Conservation (phyloP, 1,140 invertebrate species). For the Arctopsyche grandis region DNA sequence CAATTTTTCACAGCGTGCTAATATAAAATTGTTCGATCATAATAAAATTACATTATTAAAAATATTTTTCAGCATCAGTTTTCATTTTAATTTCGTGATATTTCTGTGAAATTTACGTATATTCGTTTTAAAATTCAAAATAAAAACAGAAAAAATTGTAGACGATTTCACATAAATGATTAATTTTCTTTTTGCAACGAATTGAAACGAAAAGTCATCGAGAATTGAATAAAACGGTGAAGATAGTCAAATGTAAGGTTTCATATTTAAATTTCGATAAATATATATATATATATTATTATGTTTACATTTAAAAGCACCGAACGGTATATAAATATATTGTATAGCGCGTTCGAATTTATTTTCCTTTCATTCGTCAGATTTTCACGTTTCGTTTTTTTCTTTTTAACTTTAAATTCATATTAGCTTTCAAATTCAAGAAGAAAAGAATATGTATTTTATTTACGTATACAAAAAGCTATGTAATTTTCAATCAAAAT, state of each 20-base stretch:
- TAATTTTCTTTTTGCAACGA: no score
- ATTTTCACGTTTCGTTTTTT: neutral
- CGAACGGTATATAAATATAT: conserved; percentile 20
- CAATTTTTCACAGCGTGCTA: neutral
- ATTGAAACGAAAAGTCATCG: no score
- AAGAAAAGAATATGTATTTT: conserved; percentile 18
- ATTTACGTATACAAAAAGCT: conserved; percentile 18
- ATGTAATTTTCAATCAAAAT: conserved; percentile 13
- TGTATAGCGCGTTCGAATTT: conserved; percentile 9
- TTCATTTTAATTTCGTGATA: neutral
- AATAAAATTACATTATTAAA: conserved; percentile 16
- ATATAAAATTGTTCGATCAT: conserved; percentile 21
- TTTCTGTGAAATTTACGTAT: conserved; percentile 18
- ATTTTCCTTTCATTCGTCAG: conserved; percentile 5
- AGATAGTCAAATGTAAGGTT: neutral
- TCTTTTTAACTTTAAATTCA: neutral
- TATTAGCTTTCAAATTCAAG: neutral
- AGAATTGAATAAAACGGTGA: neutral
- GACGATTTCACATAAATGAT: no score
- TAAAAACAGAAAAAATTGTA: no score
- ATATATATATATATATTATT: conserved; percentile 19
- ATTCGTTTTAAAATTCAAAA: neutral
- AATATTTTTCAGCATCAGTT: neutral
- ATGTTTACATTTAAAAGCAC: conserved; percentile 23
- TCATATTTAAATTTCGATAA: neutral